phyloP scores from a whole-genome alignment of 2,113 vertebrate genomes.

The Aphyosemion australe region DNA sequence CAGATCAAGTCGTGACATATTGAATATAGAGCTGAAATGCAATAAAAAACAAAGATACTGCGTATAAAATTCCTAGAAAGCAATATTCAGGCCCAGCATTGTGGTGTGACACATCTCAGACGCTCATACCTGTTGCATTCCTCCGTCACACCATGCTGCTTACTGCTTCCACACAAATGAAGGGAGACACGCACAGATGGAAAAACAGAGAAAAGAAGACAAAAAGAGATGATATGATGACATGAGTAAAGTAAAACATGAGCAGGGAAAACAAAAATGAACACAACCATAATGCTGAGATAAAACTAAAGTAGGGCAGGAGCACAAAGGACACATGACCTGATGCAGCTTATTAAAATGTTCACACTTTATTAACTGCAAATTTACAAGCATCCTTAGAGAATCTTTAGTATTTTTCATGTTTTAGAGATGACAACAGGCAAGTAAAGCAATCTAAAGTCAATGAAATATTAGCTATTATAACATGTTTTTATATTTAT shows the following conservation, averaged over 20 bases:
- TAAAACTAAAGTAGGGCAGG: neutral
- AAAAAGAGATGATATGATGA: conserved; percentile 67
- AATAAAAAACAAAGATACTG: conserved; percentile 14
- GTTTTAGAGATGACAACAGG: neutral
- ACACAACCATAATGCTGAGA: neutral
- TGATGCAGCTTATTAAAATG: too few species aligned
- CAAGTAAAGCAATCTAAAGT: conserved; percentile 2
- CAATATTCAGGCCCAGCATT: conserved; percentile 52
- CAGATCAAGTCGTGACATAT: conserved; percentile 14
- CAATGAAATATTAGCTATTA: neutral
- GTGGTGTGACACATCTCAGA: conserved; percentile 34
- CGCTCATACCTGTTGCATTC: conserved; percentile 75
- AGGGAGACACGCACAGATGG: conserved; percentile 62
- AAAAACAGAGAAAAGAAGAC: conserved; percentile 71
- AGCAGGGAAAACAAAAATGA: conserved; percentile 47
- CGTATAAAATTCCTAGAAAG: neutral
- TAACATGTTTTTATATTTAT: neutral
- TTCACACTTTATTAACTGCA: too few species aligned
- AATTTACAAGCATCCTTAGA: too few species aligned
- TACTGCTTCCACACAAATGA: conserved; percentile 76
- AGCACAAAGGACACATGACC: neutral
- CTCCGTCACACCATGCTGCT: conserved; percentile 72
- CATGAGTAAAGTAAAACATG: conserved; percentile 58
- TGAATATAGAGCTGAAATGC: conserved; percentile 13
- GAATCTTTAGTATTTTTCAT: neutral